phyloP scores from a whole-genome alignment of 2,888 invertebrate genomes.

The Didymodactylos carnosus region DNA sequence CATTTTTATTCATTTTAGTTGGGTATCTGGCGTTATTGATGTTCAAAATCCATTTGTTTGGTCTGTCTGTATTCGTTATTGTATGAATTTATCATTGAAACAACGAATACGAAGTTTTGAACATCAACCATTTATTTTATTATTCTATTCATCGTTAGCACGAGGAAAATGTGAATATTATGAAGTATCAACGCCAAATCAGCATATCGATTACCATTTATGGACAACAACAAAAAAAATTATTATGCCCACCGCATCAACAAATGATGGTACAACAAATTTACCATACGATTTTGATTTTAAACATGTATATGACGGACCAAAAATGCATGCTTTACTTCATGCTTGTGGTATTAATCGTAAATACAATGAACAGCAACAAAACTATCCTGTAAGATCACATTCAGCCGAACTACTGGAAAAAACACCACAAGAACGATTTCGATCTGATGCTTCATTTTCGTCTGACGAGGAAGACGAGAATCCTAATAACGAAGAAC shows the following conservation, averaged over 20 bases:
- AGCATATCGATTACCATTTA: background rate
- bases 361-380: no score
- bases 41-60: constrained; percentile 29
- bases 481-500: no score
- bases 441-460: no score
- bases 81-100: background rate
- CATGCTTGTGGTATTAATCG: no score
- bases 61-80: constrained; percentile 27
- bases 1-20: constrained; percentile 21
- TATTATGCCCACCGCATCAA: background rate
- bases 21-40: constrained; percentile 28
- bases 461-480: no score
- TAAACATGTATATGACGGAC: background rate
- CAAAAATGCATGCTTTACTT: no score
- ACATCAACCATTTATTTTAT: background rate
- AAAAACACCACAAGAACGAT: no score
- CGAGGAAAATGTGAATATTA: background rate
- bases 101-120: background rate
- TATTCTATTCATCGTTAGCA: background rate
- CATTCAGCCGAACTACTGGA: no score
- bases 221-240: background rate
- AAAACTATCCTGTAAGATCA: no score
- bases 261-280: background rate
- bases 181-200: background rate
- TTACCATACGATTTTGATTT: background rate